Base-by-base conservation (phyloP, 1,140 invertebrate species). In the Eumeta japonica region DNA sequence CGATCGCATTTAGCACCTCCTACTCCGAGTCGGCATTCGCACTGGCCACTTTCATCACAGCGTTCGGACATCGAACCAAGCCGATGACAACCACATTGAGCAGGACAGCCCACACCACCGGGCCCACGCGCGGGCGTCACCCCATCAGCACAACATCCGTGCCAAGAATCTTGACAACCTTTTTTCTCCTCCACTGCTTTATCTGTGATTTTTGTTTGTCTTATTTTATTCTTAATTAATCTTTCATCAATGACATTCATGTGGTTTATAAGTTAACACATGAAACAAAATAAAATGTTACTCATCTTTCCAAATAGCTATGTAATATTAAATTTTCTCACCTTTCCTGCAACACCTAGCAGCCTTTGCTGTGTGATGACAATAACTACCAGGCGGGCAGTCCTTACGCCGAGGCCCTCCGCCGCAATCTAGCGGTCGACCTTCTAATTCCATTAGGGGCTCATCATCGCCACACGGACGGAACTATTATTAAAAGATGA, bases 91-190 rank as follows among this genome's bases (percentile, higher is more conserved):
- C 76, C 75, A 52, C 91, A 94, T 24, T 81, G 71, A 5, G 77
- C 46, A 44, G 80, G 46, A 29, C 92, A 95, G 1, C 91, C 91
- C 7, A 82, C 83, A 19, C 83, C 78, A 31, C 89, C 83, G 0
- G 86, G 82, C 11, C 90, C 92, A 14, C 85, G 79, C 0, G 94
- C 89, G 0, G 85, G 64, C 0, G 90, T 94, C 45, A 86, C 84
- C 10, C 86, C 87, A 58, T 97, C 92, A 1, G 87, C 86, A 64
- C 94, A 97, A 60, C 94, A 97, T 1, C 92, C 92, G 57, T 83
- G 84, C 81, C 84, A 84, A 1, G 85, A 84, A 37, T 88, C 84
- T 43, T 81, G 79, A 56, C 89, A 91, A 15, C 75, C 75, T 45
- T 79, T 81, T 49, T 75, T 79, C 41, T 79, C 76, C 3, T 52